Evolutionary conservation across 2,113 vertebrate species (phyloP), one percentile per base, ranked within the genome.

Genomic region (Microtus ochrogaster): DNA sequence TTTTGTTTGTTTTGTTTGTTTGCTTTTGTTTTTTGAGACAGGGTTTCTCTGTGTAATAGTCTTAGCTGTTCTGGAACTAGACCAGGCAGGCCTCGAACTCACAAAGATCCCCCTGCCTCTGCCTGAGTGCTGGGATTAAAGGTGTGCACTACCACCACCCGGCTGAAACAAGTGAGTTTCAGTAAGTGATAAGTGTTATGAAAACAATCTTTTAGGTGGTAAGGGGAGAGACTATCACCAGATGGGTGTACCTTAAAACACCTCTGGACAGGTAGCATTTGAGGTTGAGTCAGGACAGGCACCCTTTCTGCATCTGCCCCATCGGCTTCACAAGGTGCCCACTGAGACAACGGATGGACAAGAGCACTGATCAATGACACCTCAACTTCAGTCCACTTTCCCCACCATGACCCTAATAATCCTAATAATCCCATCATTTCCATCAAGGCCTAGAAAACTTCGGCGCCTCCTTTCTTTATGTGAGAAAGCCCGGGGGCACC

Each of bases 341-440:
- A 28, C 8, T 8, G 73, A 95, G 61, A 89, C n/a, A 30, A 36
- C 2, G 19, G 36, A n/a, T 49, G 52, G 52, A 76, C 84, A 74
- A 77, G 70, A 44, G 77, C 28, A 3, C 2, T 26, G 61, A 91
- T 28, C 83, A 78, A 76, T 33, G 74, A 65, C 9, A 10, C 73
- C 76, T 89, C 76, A 55, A 91, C 52, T 92, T 81, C 36, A n/a
- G 49, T 93, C 85, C 22, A 24, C 41, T 83, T 21, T 86, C 39
- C 30, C 86, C 58, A 58, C 70, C 36, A 73, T 4, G 52, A 76
- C 44, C 66, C 77, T 49, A 89, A 95, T 44, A 83, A 88, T 61
- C 41, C 72, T 49, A 89, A 95, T 44, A 82, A 84, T 52, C n/a
- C 72, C 44, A 79, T 61, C 13, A 36, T 84, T 95, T 93, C 81